Evolutionary conservation across 1,140 invertebrate species (phyloP).

Genomic region (Drosophila ercepeae): DNA sequence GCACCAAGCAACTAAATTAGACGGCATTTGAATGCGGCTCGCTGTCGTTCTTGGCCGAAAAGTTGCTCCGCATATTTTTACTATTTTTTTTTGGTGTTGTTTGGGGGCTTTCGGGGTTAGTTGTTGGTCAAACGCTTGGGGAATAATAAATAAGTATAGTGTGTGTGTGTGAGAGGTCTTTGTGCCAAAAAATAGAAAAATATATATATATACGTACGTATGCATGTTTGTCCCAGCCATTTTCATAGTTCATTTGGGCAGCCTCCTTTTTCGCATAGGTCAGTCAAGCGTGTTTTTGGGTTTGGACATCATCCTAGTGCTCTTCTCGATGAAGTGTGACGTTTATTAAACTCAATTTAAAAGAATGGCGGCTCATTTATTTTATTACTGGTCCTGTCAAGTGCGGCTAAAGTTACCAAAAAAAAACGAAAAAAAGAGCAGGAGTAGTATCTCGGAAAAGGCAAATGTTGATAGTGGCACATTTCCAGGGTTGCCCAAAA

Average conservation of each 20-base stretch:
- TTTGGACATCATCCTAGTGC: conserved; percentile 53
- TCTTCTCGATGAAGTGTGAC: conserved; percentile 80
- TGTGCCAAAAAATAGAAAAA: conserved; percentile 41
- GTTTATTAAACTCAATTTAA: conserved; percentile 83
- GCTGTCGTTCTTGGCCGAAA: conserved; percentile 28
- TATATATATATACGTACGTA: conserved; percentile 14
- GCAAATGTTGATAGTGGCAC: conserved; percentile 70
- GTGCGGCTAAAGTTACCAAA: conserved; percentile 67
- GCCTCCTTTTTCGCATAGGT: conserved; percentile 34
- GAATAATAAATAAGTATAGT: conserved; percentile 77
- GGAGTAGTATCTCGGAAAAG: conserved; percentile 13
- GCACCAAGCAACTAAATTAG: conserved; percentile 75
- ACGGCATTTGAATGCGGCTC: conserved; percentile 75
- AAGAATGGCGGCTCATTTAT: conserved; percentile 82
- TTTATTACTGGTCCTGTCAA: conserved; percentile 72
- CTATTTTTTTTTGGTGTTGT: conserved; percentile 7
- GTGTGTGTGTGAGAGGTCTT: conserved; percentile 28
- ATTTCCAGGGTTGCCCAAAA: conserved; percentile 54
- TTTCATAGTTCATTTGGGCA: conserved; percentile 79
- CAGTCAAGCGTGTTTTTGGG: conserved; percentile 58
- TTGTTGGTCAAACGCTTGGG: conserved; percentile 76
- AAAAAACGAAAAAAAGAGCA: neutral
- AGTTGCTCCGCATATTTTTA: conserved; percentile 17
- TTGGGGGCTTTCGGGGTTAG: conserved; percentile 59
- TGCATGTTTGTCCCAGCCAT: conserved; percentile 72